Evolutionary conservation across 1,140 invertebrate genomes (phyloP), one percentile per base, ranked within the genome.

Genomic region (Conopomorpha cramerella): DNA sequence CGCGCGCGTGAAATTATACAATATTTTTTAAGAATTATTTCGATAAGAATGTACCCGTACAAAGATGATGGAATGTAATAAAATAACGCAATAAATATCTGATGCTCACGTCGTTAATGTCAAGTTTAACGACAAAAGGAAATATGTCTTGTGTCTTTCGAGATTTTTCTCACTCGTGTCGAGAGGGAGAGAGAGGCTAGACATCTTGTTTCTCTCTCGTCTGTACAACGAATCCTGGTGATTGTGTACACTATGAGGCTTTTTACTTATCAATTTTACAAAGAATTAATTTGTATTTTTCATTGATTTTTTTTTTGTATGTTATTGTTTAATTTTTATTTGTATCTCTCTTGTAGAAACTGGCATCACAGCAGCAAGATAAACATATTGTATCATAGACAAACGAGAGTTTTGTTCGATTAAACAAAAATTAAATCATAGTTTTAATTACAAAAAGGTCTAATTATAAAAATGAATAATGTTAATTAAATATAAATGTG

Each of bases 401-500:
- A 49, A 54, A 54, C 49, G 47, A 40, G 51, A 39, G 41, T 49
- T 38, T 44, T 46, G 34, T 47, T 45, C 58, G 52, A 50, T 62
- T 66, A 60, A 61, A 59, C n/a, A n/a, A n/a, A n/a, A n/a, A n/a
- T n/a, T n/a, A n/a, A 63, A 60, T 52, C 54, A 66, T 72, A 71
- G 59, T 52, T 52, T 66, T 65, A 61, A 68, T 57, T 56, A 58
- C 61, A 64, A 52, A 68, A 71, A 71, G 56, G 55, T 73, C 58
- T 74, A 62, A 74, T 71, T 71, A 74, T 74, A 67, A 74, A 74
- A 73, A 71, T 68, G 64, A 63, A 74, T 74, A 71, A 74, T 73
- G 58, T 61, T 73, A 74, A 74, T 74, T 74, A 74, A 73, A 71
- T 71, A 71, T 71, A 71, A 71, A 74, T 74, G 70, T 74, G 70